phyloP scores from a whole-genome alignment of 2,797 vertebrate genomes.

The Arnoldichthys spilopterus region DNA sequence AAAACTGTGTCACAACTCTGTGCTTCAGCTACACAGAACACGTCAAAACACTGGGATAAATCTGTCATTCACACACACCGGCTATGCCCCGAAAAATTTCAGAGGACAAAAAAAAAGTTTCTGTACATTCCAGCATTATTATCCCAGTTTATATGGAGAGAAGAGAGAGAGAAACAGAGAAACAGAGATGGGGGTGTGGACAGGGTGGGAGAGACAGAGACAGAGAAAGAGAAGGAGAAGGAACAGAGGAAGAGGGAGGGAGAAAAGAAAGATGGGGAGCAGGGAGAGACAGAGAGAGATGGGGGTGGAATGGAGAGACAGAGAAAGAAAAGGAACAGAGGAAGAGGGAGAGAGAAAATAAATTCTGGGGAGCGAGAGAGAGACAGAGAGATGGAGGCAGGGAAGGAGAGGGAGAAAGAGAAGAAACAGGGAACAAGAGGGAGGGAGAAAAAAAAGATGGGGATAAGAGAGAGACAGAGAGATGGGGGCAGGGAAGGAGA shows the following conservation, averaged over 20 bases:
- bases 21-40: constrained; percentile 43
- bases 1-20: constrained; percentile 30
- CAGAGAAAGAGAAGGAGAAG: background rate
- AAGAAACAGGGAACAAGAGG: background rate
- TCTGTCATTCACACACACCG: constrained; percentile 27
- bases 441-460: background rate
- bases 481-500: background rate
- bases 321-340: background rate
- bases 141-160: background rate
- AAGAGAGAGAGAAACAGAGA: background rate
- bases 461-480: background rate
- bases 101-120: background rate
- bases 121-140: constrained; percentile 1
- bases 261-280: background rate
- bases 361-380: background rate
- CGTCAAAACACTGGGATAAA: constrained; percentile 49
- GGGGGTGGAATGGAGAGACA: background rate
- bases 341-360: background rate
- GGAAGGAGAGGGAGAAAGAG: background rate
- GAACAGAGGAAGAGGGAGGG: too few relatives aligned
- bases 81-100: background rate
- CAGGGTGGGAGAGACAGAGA: too few relatives aligned
- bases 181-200: background rate
- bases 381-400: background rate
- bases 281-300: background rate